Percentiles rank a stretch among this genome's conserved stretches.
phyloP scores from a whole-genome alignment of 2,888 invertebrate genomes.

The Scaptomyza tumidula region DNA sequence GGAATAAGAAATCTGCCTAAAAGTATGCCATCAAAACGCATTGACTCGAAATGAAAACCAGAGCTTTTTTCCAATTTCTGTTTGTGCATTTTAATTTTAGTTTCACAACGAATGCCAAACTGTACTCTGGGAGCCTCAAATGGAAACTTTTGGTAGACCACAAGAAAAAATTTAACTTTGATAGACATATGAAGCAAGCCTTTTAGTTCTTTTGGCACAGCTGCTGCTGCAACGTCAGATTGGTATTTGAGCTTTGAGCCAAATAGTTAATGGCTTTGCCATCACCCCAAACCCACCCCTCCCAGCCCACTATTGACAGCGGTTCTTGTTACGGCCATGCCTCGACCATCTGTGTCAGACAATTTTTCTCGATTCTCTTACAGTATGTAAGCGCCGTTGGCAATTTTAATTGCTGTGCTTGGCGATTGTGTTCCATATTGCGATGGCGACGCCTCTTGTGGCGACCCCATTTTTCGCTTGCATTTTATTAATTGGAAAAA shows the following conservation, averaged over 20 bases:
- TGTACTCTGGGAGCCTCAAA: neutral
- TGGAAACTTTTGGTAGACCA: neutral
- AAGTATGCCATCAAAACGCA: too few species aligned
- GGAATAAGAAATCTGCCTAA: too few species aligned
- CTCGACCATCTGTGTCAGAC: constrained; percentile 48
- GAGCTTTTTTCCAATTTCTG: neutral
- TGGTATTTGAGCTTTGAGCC: constrained; percentile 38
- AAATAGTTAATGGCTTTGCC: constrained; percentile 29
- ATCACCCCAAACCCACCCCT: neutral
- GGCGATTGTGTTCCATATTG: constrained; percentile 29
- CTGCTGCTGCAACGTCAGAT: constrained; percentile 13
- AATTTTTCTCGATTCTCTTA: constrained; percentile 15
- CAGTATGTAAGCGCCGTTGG: constrained; percentile 31
- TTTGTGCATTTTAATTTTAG: neutral
- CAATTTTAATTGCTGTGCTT: constrained; percentile 62
- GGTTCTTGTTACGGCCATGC: constrained; percentile 36
- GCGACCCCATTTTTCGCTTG: constrained; percentile 15
- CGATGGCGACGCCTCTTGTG: neutral
- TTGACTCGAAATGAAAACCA: too few species aligned
- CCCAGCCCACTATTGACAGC: neutral
- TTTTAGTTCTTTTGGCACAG: constrained; percentile 12
- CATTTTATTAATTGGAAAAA: constrained; percentile 65
- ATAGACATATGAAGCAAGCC: constrained; percentile 8
- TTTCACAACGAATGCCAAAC: neutral
- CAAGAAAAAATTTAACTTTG: neutral